These are phyloP conservation scores for zebrafish (Danio rerio) DNA, from an alignment of 2,113 vertebrate species.

Conservation along the genomic window GRCz12tu NC_133196.1:14879001-14879500, in stretches of 20 bases:
- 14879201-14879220: conserved; percentile 4
- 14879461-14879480: conserved; percentile 9
- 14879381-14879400: conserved; percentile 6
- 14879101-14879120: conserved; percentile 82
- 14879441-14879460: conserved; percentile 14
- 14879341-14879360: neutral
- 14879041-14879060: conserved; percentile 98
- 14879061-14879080: conserved; percentile 99
- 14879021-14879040: conserved; percentile 90
- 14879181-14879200: neutral
- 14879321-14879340: neutral
- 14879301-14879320: neutral
- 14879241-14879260: neutral
- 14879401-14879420: conserved; percentile 6
- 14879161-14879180: conserved; percentile 21
- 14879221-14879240: conserved; percentile 17
- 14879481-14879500: conserved; percentile 98
- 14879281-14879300: neutral
- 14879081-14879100: conserved; percentile 95
- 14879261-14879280: neutral
- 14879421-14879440: conserved; percentile 23
- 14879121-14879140: conserved; percentile 64
- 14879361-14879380: conserved; percentile 13
- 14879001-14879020: conserved; percentile 94
- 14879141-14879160: neutral